phyloP scores from a whole-genome alignment of 2,888 invertebrate species.

The Lobophora halterata region DNA sequence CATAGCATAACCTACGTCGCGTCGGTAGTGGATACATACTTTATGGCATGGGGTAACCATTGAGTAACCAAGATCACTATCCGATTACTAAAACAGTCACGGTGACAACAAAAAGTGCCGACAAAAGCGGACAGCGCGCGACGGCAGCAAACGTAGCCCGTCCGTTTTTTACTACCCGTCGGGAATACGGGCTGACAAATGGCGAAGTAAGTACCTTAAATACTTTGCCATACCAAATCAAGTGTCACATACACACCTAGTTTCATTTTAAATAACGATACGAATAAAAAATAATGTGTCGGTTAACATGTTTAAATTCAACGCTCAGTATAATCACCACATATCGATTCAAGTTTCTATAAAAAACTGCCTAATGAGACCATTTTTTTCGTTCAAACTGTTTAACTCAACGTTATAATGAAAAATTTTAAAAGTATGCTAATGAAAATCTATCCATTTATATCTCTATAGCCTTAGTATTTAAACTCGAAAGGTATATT shows the following conservation, averaged over 20 bases:
- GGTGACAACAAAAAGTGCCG: slow-evolving; percentile 71
- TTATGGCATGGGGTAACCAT: slow-evolving; percentile 1
- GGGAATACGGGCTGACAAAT: slow-evolving; percentile 31
- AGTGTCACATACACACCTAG: too few species aligned
- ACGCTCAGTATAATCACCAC: too few species aligned
- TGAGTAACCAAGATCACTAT: slow-evolving; percentile 47
- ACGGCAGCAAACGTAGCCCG: slow-evolving; percentile 48
- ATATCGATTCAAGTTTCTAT: too few species aligned
- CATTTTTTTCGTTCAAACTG: too few species aligned
- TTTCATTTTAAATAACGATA: too few species aligned
- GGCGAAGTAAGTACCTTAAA: background rate
- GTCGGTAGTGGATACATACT: background rate
- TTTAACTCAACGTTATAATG: too few species aligned
- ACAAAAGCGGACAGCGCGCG: slow-evolving; percentile 56
- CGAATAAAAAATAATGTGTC: too few species aligned
- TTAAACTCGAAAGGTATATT: background rate
- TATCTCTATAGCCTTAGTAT: background rate
- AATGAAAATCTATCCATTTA: background rate
- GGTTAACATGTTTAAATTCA: too few species aligned
- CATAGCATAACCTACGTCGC: too few species aligned
- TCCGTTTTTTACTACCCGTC: slow-evolving; percentile 53
- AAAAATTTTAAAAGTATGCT: too few species aligned
- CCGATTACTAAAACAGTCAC: slow-evolving; percentile 78
- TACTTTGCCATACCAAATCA: too few species aligned
- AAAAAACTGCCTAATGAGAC: too few species aligned